These are phyloP conservation scores for Myotis pilosus DNA, from an alignment of 2,797 vertebrate genomes.

Conservation along the genomic window DNA sequence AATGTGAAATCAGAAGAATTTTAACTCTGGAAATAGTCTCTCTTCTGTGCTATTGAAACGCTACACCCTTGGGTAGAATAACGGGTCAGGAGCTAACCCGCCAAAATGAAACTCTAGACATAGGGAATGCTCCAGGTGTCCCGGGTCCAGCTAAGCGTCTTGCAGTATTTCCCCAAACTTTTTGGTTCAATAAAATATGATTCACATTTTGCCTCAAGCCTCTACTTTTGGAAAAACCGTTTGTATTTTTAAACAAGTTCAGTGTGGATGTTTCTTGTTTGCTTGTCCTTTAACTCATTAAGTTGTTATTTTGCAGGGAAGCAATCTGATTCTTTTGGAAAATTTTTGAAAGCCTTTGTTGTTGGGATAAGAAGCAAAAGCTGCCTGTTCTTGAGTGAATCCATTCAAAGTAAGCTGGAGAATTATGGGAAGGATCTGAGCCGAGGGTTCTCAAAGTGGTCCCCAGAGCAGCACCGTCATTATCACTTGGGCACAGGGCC, in stretches of 20 bases:
- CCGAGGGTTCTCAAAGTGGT: background rate
- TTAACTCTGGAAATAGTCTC: conserved; percentile 64
- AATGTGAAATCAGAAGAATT: conserved; percentile 61
- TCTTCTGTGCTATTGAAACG: conserved; percentile 52
- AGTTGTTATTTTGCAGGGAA: conserved; percentile 55
- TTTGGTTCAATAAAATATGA: conserved; percentile 58
- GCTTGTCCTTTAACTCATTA: conserved; percentile 68
- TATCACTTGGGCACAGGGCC: background rate
- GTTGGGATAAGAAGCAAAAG: conserved; percentile 35
- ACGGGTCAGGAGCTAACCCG: conserved; percentile 13
- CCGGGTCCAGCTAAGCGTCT: conserved; percentile 29
- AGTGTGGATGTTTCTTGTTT: conserved; percentile 71
- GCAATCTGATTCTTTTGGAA: conserved; percentile 55
- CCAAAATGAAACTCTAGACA: conserved; percentile 72
- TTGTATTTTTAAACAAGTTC: conserved; percentile 69
- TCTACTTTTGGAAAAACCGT: conserved; percentile 67
- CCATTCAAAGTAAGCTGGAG: conserved; percentile 39
- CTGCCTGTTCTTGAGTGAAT: conserved; percentile 24
- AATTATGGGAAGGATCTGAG: conserved; percentile 3
- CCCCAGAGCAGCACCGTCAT: background rate
- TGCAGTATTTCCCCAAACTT: conserved; percentile 59
- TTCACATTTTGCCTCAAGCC: conserved; percentile 55
- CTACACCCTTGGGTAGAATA: conserved; percentile 25
- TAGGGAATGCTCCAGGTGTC: background rate
- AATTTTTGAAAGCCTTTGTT: conserved; percentile 63